A percentile compares a stretch with the other conserved stretches of the same genome.
These are phyloP conservation scores for Mimachlamys varia DNA, from an alignment of 2,888 invertebrate species.

Conservation along the genomic window DNA sequence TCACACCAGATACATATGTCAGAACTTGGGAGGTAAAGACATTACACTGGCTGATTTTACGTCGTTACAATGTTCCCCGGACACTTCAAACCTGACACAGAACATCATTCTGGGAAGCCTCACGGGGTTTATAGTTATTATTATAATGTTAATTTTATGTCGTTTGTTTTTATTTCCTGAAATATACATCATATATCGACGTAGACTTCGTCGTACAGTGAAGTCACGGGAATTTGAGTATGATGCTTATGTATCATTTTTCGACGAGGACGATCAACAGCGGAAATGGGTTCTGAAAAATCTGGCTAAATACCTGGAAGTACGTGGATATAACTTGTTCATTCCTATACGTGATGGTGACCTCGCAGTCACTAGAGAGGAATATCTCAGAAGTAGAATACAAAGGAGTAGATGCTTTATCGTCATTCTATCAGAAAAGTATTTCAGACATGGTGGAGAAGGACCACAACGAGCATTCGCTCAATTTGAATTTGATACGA, in stretches of 20 bases:
- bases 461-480: background rate
- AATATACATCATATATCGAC: background rate
- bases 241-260: background rate
- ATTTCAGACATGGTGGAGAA: background rate
- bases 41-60: background rate
- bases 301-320: background rate
- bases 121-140: background rate
- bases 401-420: background rate
- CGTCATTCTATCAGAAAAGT: background rate
- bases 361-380: background rate
- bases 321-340: background rate
- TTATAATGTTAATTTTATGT: background rate
- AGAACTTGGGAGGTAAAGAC: background rate
- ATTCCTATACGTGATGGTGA: background rate
- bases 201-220: background rate
- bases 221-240: background rate
- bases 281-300: background rate
- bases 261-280: background rate
- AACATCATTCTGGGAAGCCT: background rate
- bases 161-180: background rate
- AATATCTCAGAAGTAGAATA: background rate
- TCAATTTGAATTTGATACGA: background rate
- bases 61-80: background rate
- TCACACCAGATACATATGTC: background rate
- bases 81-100: background rate